Base-by-base conservation (phyloP, 2,797 vertebrate species). In the Melanotaenia boesemani region DNA sequence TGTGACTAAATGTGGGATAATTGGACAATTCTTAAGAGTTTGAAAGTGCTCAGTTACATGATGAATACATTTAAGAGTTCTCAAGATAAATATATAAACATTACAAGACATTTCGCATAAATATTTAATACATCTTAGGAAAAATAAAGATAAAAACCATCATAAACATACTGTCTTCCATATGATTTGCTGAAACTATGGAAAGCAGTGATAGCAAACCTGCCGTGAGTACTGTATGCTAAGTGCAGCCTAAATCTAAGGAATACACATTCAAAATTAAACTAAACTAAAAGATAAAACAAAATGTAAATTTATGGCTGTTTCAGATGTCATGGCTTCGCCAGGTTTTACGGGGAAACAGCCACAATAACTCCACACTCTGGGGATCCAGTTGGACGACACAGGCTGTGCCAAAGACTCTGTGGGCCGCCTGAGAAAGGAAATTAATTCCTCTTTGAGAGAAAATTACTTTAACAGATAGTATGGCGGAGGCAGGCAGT, bases 391-490 rank as follows among this genome's bases (percentile, higher is more conserved):
- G 60, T 55, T 69, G 81, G 79, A 83, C 73, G 76, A 76, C 76
- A 36, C 81, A 65, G 81, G 83, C 86, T 48, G 88, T 85, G 81
- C 89, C 90, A 89, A 86, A 87, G 88, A 80, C 81, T 81, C 84
- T 71, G 76, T 70, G 84, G 83, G 81, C 87, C 69, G 88, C 77
- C 85, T 85, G 88, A 87, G 89, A 95, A 95, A 96, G 97, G 96
- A 97, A 98, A 97, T 96, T 96, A 96, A 96, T 95, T 94, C 94
- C 94, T 95, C 96, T 96, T 95, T 94, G 93, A 93, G 94, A 94
- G 93, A 96, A 97, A 97, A 99, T 97, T 87, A 95, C 95, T 98
- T 98, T 97, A 97, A 92, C 97, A 99, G 97, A 98, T 95, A 84
- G 63, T 55, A 64, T 7, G 32, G 76, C 63, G 70, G 79, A 86